phyloP scores from a whole-genome alignment of 2,113 vertebrate species.

The Platysteira castanea region DNA sequence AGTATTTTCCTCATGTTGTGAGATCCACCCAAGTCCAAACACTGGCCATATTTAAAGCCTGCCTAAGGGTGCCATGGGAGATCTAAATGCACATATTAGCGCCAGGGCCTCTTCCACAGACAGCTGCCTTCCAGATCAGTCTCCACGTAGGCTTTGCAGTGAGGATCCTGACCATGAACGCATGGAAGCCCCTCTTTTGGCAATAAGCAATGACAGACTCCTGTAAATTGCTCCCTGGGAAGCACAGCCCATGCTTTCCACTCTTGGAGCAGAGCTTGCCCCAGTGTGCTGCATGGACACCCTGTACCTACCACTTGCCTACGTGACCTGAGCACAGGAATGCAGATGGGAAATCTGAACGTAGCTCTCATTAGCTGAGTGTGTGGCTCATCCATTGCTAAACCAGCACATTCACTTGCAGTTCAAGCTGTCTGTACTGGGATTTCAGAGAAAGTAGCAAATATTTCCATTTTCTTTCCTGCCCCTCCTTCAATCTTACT shows the following conservation, averaged over 20 bases:
- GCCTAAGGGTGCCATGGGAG: not conserved
- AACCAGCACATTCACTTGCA: not conserved
- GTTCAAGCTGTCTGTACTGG: not conserved
- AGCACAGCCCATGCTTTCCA: not conserved
- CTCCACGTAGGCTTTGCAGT: not conserved
- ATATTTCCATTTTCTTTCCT: not conserved
- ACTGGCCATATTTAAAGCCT: not conserved
- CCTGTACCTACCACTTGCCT: not conserved
- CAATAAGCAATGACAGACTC: not conserved
- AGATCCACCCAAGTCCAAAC: not conserved
- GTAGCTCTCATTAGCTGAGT: not conserved
- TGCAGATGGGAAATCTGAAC: not conserved
- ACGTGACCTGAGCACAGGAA: not conserved
- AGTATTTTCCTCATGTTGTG: not conserved
- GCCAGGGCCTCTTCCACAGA: not conserved
- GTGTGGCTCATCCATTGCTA: not conserved
- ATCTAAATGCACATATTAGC: not conserved
- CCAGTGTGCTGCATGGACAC: not conserved
- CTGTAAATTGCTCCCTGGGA: not conserved
- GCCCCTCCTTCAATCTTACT: not conserved
- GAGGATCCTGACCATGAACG: not conserved
- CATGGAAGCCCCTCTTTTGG: not conserved
- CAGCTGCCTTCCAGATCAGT: not conserved
- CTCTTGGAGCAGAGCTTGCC: accelerated
- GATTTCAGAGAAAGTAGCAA: not conserved